A percentile compares a stretch with the other conserved stretches of the same genome.
Conservation (phyloP, 2,113 vertebrate species). For the Tyrannus savana region DNA sequence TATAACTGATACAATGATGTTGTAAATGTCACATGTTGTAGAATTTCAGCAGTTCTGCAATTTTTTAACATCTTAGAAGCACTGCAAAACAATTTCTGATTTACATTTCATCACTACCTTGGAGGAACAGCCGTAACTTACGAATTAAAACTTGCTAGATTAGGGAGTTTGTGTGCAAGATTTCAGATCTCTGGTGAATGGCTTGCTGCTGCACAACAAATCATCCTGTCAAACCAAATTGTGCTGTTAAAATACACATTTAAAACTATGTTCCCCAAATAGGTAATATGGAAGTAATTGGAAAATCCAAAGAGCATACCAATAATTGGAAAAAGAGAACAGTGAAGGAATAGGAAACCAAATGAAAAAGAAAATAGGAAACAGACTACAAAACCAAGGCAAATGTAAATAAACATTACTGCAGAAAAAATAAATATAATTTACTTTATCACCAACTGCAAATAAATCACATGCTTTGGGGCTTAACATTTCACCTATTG, state of each 20-base stretch:
- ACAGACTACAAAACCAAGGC: neutral
- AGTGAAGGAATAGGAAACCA: neutral
- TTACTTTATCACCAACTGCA: neutral
- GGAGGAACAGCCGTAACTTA: constrained; percentile 15
- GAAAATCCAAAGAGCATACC: constrained; percentile 45
- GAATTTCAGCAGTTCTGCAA: constrained; percentile 12
- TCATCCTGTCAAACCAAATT: constrained; percentile 69
- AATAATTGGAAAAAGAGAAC: constrained; percentile 8
- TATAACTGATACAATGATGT: neutral
- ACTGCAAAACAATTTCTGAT: constrained; percentile 19
- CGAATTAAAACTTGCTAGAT: constrained; percentile 46
- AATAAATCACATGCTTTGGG: neutral
- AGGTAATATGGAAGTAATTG: constrained; percentile 54
- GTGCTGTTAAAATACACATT: constrained; percentile 56
- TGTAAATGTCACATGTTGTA: neutral
- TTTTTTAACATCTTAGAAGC: constrained; percentile 30
- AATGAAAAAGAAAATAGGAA: neutral
- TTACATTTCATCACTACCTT: constrained; percentile 53
- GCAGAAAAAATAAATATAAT: neutral
- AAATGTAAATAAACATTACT: constrained; percentile 1
- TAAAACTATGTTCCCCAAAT: constrained; percentile 55
- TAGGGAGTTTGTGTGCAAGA: constrained; percentile 42
- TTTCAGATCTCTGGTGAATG: constrained; percentile 63
- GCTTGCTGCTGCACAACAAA: constrained; percentile 64
- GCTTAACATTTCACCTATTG: neutral